Base-by-base conservation (phyloP, 2,888 invertebrate genomes). In the Nebria brevicollis region DNA sequence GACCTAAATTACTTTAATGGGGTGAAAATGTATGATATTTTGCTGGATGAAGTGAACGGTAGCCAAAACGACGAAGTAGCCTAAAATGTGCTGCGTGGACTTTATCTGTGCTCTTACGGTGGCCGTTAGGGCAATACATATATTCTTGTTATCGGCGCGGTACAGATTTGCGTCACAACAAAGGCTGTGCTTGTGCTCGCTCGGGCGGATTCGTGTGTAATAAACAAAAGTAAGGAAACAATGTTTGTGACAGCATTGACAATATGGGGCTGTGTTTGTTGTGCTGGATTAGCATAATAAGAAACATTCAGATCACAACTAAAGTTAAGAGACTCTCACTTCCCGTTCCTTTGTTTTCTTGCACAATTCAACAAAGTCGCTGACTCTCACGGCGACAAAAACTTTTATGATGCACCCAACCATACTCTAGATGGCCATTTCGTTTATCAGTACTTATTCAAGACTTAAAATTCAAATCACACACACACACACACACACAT, bases 221-320 rank as follows among this genome's bases (percentile, higher is more conserved):
- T 79, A 79, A 79, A 79, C 79, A 79, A 79, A 75, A 79, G 79
- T 79, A 79, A 54, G 75, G 54, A 75, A 79, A 79, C 79, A 79
- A 75, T 79, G 79, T 79, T 34, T 65, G 68, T 74, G 74, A 74
- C 78, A 79, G 43, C 75, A 79, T 79, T 74, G 79, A 68, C 79
- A 75, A 79, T 79, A 70, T 70, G 70, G 25, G 75, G 42, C 54
- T 11, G 54, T 54, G 54, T 7, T 34, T 6, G 54, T 8, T 54
- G 73, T 26, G 75, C 77, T 41, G 68, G 79, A 79, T 79, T 79
- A 75, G 79, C 79, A 79, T 79, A 79, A 79, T 79, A 79, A 74
- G 79, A 79, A 79, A 70, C 70, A 70, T 70, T 70, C 70, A 70
- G 70, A 70, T 70, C 70, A 70, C 26, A 70, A 26, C 26, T 25